Percentiles rank a stretch among this genome's conserved stretches.
Conservation (phyloP, 2,113 vertebrate genomes). For the Sorex araneus region DNA sequence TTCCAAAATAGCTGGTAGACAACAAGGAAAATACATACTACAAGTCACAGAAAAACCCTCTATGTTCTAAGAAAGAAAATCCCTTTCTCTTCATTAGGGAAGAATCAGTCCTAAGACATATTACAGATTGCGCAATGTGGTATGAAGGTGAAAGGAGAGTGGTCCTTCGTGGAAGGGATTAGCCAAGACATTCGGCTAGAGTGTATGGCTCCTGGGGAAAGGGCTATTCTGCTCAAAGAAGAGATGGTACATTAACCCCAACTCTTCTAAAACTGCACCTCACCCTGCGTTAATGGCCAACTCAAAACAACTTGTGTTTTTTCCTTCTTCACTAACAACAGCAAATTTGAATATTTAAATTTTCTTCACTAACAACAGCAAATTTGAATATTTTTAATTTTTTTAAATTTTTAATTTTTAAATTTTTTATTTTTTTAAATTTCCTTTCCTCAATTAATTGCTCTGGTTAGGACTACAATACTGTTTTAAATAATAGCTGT, state of each 20-base stretch:
- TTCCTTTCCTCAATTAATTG: not conserved
- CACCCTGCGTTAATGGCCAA: not conserved
- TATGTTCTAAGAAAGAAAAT: not conserved
- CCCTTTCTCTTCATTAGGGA: not conserved
- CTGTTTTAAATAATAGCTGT: not conserved
- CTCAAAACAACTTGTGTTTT: not conserved
- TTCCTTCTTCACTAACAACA: not conserved
- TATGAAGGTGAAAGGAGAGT: slow-evolving; percentile 57
- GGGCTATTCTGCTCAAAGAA: not conserved
- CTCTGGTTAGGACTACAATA: not conserved
- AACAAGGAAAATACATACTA: not conserved
- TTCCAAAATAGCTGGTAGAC: not conserved
- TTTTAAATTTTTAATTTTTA: too few species aligned
- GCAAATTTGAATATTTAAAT: not conserved
- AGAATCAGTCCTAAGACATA: slow-evolving; percentile 17
- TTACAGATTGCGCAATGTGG: not conserved
- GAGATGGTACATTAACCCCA: not conserved
- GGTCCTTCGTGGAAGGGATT: slow-evolving; percentile 11
- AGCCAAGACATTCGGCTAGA: slow-evolving; percentile 12
- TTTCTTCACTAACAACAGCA: too few species aligned
- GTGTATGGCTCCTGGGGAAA: not conserved
- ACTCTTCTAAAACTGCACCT: not conserved
- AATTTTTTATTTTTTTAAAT: not conserved
- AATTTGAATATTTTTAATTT: too few species aligned
- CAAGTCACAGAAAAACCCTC: not conserved